These are phyloP conservation scores for Tryphoninae sp. DNA, from an alignment of 2,888 invertebrate genomes.

Conservation along the genomic window DNA sequence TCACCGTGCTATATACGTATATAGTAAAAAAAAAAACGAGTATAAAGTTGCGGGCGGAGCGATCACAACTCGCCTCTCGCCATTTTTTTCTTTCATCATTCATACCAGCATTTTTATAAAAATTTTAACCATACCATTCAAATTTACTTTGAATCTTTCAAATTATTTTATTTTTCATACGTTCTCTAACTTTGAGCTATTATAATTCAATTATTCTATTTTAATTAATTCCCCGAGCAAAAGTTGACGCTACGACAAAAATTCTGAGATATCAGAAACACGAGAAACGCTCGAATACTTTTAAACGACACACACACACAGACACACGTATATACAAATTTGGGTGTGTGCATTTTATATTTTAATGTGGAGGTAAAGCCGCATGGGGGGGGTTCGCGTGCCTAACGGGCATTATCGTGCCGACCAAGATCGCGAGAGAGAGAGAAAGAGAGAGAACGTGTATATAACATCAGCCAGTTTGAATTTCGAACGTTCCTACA, in stretches of 20 bases:
- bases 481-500: conserved; percentile 78
- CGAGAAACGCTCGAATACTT: background rate
- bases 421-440: conserved; percentile 23
- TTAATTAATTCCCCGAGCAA: background rate
- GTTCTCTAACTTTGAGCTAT: conserved; percentile 5
- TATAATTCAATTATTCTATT: conserved; percentile 19
- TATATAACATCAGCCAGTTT: conserved; percentile 76
- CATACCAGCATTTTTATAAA: background rate
- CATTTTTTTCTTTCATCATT: conserved; percentile 39
- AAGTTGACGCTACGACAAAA: background rate
- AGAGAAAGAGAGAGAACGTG: conserved; percentile 26
- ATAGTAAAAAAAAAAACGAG: conserved; percentile 24
- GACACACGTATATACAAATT: conserved; percentile 21
- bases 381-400: conserved; percentile 62
- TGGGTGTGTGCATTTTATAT: conserved; percentile 16
- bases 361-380: conserved; percentile 53
- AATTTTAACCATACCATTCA: no score
- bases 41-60: conserved; percentile 52
- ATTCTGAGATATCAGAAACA: no score
- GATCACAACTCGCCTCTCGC: conserved; percentile 47
- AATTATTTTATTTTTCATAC: background rate
- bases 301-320: conserved; percentile 32
- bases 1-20: conserved; percentile 14
- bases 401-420: conserved; percentile 66
- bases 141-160: no score